Evolutionary conservation across 2,888 invertebrate species (phyloP).

Genomic region (Erpobdella octoculata): DNA sequence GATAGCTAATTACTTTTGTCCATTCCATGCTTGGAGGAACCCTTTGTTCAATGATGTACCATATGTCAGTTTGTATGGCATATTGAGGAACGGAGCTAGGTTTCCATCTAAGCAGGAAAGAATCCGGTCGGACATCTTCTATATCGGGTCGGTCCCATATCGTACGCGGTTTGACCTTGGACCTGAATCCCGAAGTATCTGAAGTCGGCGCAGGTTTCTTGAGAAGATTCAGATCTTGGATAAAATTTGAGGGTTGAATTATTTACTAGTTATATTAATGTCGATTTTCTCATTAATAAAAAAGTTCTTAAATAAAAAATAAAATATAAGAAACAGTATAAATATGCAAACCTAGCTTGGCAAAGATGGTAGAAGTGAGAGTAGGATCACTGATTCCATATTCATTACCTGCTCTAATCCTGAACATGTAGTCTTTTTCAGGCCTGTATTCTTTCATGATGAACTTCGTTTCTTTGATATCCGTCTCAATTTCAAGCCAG

Average conservation of each 20-base stretch:
- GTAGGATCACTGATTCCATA: conserved; percentile 93
- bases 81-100: conserved; percentile 76
- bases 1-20: conserved; percentile 39
- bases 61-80: conserved; percentile 71
- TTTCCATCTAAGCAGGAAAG: conserved; percentile 82
- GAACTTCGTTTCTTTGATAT: conserved; percentile 41
- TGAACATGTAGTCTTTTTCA: conserved; percentile 87
- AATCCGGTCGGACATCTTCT: conserved; percentile 79
- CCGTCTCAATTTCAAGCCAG: conserved; percentile 45
- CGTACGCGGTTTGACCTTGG: conserved; percentile 38
- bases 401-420: conserved; percentile 89
- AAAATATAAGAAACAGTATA: not conserved
- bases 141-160: conserved; percentile 76
- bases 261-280: too few relatives aligned
- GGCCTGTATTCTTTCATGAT: conserved; percentile 62
- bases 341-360: conserved; percentile 34
- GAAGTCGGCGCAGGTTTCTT: conserved; percentile 13
- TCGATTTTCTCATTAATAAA: not conserved
- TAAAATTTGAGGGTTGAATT: too few relatives aligned
- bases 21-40: conserved; percentile 50
- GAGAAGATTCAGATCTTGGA: not conserved
- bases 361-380: conserved; percentile 63
- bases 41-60: conserved; percentile 81
- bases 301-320: not conserved
- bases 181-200: conserved; percentile 28